phyloP scores from a whole-genome alignment of 2,797 vertebrate species.

The Cyprinodon diabolis region DNA sequence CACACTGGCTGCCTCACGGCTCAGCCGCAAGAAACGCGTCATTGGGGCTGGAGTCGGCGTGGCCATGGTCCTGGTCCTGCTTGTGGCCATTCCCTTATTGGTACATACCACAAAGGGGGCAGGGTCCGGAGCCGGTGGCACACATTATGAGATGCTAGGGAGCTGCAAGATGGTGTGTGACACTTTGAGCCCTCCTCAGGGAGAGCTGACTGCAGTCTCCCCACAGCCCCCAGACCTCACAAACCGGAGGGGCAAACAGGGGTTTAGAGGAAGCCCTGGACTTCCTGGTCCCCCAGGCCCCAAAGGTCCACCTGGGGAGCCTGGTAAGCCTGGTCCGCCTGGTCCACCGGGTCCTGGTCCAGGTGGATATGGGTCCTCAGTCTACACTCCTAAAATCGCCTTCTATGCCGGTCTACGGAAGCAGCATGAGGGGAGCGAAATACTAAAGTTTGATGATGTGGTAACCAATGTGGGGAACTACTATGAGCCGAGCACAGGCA shows the following conservation, averaged over 20 bases:
- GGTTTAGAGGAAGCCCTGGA: slow-evolving; percentile 85
- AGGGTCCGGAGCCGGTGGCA: slow-evolving; percentile 84
- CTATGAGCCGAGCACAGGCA: slow-evolving; percentile 91
- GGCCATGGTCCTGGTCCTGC: slow-evolving; percentile 94
- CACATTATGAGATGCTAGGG: slow-evolving; percentile 93
- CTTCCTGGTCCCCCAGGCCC: slow-evolving; percentile 86
- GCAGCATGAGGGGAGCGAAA: slow-evolving; percentile 88
- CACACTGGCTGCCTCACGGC: slow-evolving; percentile 93
- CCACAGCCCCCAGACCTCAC: slow-evolving; percentile 80
- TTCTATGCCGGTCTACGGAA: slow-evolving; percentile 91
- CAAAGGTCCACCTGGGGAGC: slow-evolving; percentile 85
- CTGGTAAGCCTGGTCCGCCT: slow-evolving; percentile 85
- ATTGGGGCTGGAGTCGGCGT: slow-evolving; percentile 93
- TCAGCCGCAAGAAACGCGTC: slow-evolving; percentile 93
- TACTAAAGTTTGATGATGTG: slow-evolving; percentile 92
- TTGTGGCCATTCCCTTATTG: slow-evolving; percentile 96
- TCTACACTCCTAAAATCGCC: slow-evolving; percentile 90
- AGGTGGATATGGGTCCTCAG: slow-evolving; percentile 84
- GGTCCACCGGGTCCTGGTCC: slow-evolving; percentile 86
- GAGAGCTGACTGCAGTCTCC: slow-evolving; percentile 80
- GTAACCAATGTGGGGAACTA: slow-evolving; percentile 94
- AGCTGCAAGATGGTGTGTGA: slow-evolving; percentile 96
- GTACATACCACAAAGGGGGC: slow-evolving; percentile 92
- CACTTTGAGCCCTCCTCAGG: slow-evolving; percentile 83
- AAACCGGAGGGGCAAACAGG: slow-evolving; percentile 85